These are phyloP conservation scores for Archaeoteleia sp. DNA, from an alignment of 2,888 invertebrate genomes.

Conservation along the genomic window DNA sequence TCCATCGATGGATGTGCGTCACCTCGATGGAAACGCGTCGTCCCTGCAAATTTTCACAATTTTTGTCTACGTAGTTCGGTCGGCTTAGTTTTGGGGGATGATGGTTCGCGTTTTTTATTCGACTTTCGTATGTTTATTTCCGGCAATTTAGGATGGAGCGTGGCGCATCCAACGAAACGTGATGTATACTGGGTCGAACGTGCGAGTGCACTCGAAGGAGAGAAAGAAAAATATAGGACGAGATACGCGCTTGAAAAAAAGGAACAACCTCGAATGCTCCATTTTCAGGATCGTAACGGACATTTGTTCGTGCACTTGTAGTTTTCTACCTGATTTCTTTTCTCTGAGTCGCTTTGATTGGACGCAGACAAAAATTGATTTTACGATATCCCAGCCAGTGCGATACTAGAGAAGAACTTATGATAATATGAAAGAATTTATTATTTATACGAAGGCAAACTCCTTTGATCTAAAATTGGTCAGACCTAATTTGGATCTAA, in stretches of 20 bases:
- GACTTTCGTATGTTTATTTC: constrained; percentile 2
- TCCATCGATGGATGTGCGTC: too few species aligned
- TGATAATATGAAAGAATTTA: too few species aligned
- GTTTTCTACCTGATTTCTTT: too few species aligned
- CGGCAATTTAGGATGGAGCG: constrained; percentile 4
- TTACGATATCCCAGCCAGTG: too few species aligned
- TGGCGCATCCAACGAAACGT: constrained; percentile 2
- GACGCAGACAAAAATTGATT: too few species aligned
- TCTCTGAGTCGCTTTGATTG: too few species aligned
- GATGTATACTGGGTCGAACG: constrained; percentile 8
- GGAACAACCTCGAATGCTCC: neutral
- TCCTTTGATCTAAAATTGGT: too few species aligned
- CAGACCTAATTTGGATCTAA: too few species aligned
- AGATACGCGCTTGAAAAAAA: neutral
- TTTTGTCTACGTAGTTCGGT: neutral
- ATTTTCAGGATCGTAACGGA: constrained; percentile 2
- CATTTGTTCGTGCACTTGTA: neutral
- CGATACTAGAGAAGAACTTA: too few species aligned
- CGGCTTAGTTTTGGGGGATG: neutral
- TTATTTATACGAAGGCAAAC: too few species aligned
- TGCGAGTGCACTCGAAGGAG: constrained; percentile 10
- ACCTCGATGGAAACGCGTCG: too few species aligned
- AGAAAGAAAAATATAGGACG: constrained; percentile 5
- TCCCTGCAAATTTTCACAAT: neutral
- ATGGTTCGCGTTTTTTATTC: constrained; percentile 1